phyloP scores from a whole-genome alignment of 2,888 invertebrate genomes.

The Melanophora roralis region DNA sequence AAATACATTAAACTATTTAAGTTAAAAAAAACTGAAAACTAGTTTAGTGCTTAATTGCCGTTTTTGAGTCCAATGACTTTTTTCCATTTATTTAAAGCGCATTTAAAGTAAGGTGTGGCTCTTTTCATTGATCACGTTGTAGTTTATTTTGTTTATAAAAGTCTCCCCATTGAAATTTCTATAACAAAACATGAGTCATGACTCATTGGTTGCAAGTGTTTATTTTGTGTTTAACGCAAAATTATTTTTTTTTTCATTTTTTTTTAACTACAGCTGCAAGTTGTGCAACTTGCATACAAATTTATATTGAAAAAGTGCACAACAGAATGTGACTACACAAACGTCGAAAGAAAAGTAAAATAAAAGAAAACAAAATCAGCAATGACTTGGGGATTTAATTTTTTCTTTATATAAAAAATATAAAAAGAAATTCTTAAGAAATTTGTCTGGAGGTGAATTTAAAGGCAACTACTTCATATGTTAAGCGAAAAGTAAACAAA shows the following conservation, averaged over 20 bases:
- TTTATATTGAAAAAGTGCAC: neutral
- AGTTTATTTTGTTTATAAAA: neutral
- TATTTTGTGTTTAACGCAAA: conserved; percentile 1
- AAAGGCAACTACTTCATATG: no score
- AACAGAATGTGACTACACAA: no score
- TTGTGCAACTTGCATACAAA: conserved; percentile 30
- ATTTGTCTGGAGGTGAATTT: no score
- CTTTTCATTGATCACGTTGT: conserved; percentile 19
- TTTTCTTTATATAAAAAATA: neutral
- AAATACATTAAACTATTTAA: neutral
- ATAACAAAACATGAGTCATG: conserved; percentile 41
- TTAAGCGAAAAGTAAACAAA: no score
- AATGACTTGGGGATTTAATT: conserved; percentile 16
- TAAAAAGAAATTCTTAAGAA: neutral
- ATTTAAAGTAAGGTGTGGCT: conserved; percentile 24
- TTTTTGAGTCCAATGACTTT: neutral
- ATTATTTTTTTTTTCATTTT: neutral
- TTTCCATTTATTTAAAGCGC: neutral
- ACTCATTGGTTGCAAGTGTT: conserved; percentile 45
- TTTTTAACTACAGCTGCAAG: neutral
- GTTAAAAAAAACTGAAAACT: neutral
- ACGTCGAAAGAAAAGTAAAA: neutral
- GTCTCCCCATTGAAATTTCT: conserved; percentile 26
- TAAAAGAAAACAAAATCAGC: conserved; percentile 1
- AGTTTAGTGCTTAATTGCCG: conserved; percentile 4